Evolutionary conservation across 2,797 vertebrate genomes (phyloP), one percentile per base, ranked within the genome.

Genomic region (Tarsius wallacei): DNA sequence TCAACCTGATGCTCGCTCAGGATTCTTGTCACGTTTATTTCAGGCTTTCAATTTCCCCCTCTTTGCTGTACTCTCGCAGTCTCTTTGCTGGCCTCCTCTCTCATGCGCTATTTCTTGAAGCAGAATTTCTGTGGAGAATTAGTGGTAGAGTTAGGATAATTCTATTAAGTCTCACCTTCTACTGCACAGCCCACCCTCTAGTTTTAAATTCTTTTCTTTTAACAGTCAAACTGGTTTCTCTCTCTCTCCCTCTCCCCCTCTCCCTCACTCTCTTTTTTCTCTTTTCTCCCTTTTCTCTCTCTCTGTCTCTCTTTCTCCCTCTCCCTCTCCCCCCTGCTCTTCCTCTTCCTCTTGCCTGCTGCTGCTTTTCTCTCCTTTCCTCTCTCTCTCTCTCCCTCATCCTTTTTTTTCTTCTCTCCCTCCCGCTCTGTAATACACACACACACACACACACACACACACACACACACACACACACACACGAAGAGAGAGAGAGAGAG

Each of bases 1-100:
- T 97, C 87, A 36, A 42, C 73, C 53, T 77, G 64, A 90, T 61
- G 26, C 21, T 8, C 71, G 85, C 55, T 97, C 87, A 77, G 22
- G 63, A 97, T 96, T 96, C 96, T 87, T 78, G 85, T 92, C 78
- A 74, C 82, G 71, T 94, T 83, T 49, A 16, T 77, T n/a, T 74
- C 78, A 82, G 93, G 82, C 87, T 80, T 68, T 81, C 87, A 93
- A 59, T 51, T 88, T 95, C 81, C 83, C 42, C 61, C 13, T n/a
- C 74, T 85, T 4, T 0, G 12, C 42, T 78, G 2, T 84, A 4
- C 42, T 63, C 53, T 2, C 26, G 61, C 59, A 24, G 63, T 78
- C 68, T 70, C 64, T 90, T 53, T 19, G 47, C 96, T 11, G 4
- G 24, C 10, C 76, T 73, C 53, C 22, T 70, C 76, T 51, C 84